phyloP scores from a whole-genome alignment of 2,113 vertebrate species.

The Athene noctua region DNA sequence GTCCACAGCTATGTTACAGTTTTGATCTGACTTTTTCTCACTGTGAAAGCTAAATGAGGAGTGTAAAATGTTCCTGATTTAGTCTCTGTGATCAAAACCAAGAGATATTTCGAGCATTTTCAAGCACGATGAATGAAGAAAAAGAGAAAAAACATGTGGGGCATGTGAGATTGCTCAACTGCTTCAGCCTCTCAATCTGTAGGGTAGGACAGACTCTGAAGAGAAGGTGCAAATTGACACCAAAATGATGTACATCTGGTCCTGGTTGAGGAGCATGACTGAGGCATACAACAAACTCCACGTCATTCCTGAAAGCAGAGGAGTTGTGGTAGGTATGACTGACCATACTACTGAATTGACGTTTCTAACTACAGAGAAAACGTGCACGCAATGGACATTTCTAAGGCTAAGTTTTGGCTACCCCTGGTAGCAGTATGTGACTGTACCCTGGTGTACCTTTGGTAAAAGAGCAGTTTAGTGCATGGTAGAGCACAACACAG shows the following conservation, averaged over 20 bases:
- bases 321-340: background rate
- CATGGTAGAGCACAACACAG: background rate
- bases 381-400: background rate
- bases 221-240: background rate
- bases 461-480: background rate
- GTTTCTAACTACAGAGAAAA: background rate
- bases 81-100: background rate
- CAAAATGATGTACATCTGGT: background rate
- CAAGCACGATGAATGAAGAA: background rate
- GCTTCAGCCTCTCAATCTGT: background rate
- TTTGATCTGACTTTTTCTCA: background rate
- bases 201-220: background rate
- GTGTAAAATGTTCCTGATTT: constrained; percentile 1
- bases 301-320: background rate
- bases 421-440: background rate
- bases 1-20: background rate
- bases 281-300: background rate
- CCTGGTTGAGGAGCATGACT: background rate
- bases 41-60: constrained; percentile 2
- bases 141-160: background rate
- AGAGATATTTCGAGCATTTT: constrained; percentile 21
- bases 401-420: background rate
- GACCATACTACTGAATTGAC: background rate
- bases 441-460: background rate
- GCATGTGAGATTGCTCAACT: background rate